Evolutionary conservation across 1,140 invertebrate genomes (phyloP), one percentile per base, ranked within the genome.

Genomic region (Dendroctonus valens): DNA sequence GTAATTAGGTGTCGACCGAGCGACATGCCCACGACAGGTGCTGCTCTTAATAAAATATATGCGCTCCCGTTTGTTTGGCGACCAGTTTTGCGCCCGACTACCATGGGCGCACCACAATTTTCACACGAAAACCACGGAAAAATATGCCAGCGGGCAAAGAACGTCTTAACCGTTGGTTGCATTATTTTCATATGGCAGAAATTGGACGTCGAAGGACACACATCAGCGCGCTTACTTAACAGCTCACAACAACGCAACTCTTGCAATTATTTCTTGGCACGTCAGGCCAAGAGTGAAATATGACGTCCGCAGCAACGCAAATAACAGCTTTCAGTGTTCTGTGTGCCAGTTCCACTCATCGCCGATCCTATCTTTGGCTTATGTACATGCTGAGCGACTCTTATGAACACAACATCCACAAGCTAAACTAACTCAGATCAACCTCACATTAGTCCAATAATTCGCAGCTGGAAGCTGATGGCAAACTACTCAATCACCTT

Each of bases 1-100:
- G 64, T 59, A 58, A 66, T 66, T 58, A 59, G 64, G 57, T 54
- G 58, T 59, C 57, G 41, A 59, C 57, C 57, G 57, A 12, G 57
- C 57, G 57, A 59, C 57, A 59, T 59, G 57, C 65, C 65, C 71
- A 68, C 68, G 73, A 74, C 73, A 74, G 73, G 73, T 74, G 73
- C 73, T 70, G 66, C 68, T 73, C 70, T 73, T 74, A 74, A 74
- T 74, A 74, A 74, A 74, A 73, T 74, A 74, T 71, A 66, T 62
- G 67, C 50, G 42, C 38, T 38, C 8, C 11, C 63, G 44, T 67
- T 67, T 65, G 62, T 62, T 66, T 64, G 69, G 53, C 57, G 41
- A 48, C 57, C 42, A 44, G 57, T 59, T 59, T 59, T 59, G 48
- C 42, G 57, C 57, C 7, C 6, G 38, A 62, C 58, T 49, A 62